phyloP scores from a whole-genome alignment of 2,113 vertebrate species.

The Xiphophorus couchianus region DNA sequence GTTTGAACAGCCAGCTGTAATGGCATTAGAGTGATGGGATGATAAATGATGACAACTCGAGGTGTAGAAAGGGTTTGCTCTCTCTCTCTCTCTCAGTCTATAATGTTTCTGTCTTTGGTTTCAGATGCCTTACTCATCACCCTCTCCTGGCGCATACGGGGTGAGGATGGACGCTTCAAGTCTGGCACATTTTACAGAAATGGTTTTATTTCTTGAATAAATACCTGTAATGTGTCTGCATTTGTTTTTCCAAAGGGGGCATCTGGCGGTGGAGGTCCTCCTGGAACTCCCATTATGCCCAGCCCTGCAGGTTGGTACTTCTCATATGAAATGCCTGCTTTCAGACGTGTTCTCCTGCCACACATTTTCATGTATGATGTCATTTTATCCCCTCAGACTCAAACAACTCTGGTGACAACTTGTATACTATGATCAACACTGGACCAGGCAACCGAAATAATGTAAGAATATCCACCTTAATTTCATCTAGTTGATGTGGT shows the following conservation, averaged over 20 bases:
- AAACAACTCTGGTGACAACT: slow-evolving; percentile 99
- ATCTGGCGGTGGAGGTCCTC: slow-evolving; percentile 94
- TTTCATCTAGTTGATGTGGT: background rate
- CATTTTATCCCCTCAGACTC: slow-evolving; percentile 84
- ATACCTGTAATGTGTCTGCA: slow-evolving; percentile 10
- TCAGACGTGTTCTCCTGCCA: background rate
- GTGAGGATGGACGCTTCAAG: slow-evolving; percentile 78
- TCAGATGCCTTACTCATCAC: slow-evolving; percentile 98
- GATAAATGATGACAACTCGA: slow-evolving; percentile 65
- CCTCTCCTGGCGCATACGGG: slow-evolving; percentile 97
- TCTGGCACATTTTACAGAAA: background rate
- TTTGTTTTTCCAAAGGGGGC: slow-evolving; percentile 84
- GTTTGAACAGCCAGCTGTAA: slow-evolving; percentile 57
- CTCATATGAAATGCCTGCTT: background rate
- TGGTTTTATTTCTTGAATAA: background rate
- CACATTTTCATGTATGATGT: background rate
- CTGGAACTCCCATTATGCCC: slow-evolving; percentile 98
- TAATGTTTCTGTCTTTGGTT: slow-evolving; percentile 68
- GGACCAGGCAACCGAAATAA: slow-evolving; percentile 97
- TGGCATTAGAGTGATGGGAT: slow-evolving; percentile 59
- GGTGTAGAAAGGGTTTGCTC: slow-evolving; percentile 40
- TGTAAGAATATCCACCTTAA: slow-evolving; percentile 79
- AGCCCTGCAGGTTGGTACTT: slow-evolving; percentile 91
- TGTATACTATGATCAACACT: slow-evolving; percentile 99
- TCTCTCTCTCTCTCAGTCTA: slow-evolving; percentile 38